A percentile compares a stretch with the other conserved stretches of the same genome.
Evolutionary conservation across 2,888 invertebrate genomes (phyloP).

Genomic region (Orthosia incerta): DNA sequence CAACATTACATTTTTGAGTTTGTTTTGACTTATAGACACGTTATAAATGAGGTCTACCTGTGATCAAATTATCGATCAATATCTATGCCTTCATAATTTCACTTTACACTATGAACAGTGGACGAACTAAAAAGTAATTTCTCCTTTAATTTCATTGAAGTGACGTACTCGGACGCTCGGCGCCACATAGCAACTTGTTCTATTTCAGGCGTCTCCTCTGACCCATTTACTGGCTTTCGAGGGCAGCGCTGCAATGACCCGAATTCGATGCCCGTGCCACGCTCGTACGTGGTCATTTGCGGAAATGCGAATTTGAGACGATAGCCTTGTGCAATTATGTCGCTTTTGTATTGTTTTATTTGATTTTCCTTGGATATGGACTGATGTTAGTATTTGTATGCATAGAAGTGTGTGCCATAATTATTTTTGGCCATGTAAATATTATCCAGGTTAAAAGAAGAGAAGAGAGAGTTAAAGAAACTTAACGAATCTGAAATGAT

Average conservation of each 20-base stretch:
- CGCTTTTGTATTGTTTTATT: constrained; percentile 34
- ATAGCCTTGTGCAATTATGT: constrained; percentile 54
- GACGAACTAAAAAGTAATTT: constrained; percentile 2
- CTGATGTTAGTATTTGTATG: constrained; percentile 10
- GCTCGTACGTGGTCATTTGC: constrained; percentile 57
- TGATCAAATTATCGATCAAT: not conserved
- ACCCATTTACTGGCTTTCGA: constrained; percentile 79
- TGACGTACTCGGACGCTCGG: constrained; percentile 24
- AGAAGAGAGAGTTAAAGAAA: no score
- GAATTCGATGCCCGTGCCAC: constrained; percentile 72
- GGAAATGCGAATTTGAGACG: constrained; percentile 61
- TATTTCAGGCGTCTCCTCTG: constrained; percentile 72
- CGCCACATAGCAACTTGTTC: constrained; percentile 71
- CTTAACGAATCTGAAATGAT: no score
- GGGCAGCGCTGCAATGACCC: constrained; percentile 80
- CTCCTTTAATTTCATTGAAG: constrained; percentile 17
- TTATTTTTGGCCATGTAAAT: not conserved
- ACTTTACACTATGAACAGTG: not conserved
- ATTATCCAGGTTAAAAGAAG: no score
- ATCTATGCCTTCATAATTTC: not conserved
- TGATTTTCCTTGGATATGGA: constrained; percentile 21
- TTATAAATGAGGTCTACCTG: not conserved
- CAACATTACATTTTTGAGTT: not conserved
- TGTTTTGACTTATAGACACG: not conserved
- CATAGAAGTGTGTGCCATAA: not conserved